Conservation (phyloP, 2,797 vertebrate species). For the Paguma larvata region DNA sequence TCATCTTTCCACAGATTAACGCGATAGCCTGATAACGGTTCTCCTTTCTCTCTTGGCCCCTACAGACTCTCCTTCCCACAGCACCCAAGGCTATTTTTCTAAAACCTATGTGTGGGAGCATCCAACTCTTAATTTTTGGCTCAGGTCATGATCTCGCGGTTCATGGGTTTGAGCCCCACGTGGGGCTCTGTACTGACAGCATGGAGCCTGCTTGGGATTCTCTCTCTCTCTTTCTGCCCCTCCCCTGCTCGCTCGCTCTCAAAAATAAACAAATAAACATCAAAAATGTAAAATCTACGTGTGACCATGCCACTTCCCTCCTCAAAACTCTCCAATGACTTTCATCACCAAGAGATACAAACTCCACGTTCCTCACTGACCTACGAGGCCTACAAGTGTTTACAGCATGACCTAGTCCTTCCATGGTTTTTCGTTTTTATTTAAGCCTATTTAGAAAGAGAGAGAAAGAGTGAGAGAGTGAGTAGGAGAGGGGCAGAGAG, state of each 20-base stretch:
- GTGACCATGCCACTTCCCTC: neutral
- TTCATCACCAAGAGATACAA: neutral
- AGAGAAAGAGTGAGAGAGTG: too few relatives aligned
- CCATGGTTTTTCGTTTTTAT: neutral
- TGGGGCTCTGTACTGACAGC: too few relatives aligned
- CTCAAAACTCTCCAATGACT: neutral
- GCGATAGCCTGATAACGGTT: neutral
- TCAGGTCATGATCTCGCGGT: too few relatives aligned
- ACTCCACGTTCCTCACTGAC: neutral
- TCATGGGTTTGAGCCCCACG: too few relatives aligned
- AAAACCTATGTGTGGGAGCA: neutral
- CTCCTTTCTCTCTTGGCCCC: neutral
- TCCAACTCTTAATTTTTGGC: too few relatives aligned
- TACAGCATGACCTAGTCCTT: neutral
- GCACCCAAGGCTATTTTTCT: neutral
- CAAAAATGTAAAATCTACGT: neutral
- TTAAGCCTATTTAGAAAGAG: too few relatives aligned
- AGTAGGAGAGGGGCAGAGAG: too few relatives aligned
- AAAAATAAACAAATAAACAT: too few relatives aligned
- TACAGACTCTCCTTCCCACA: neutral
- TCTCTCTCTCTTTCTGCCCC: too few relatives aligned
- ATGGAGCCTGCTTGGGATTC: too few relatives aligned
- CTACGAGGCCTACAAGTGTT: neutral
- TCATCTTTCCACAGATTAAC: neutral
- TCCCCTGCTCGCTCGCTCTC: too few relatives aligned